phyloP scores from a whole-genome alignment of 2,113 vertebrate genomes.

The Neoarius graeffei region DNA sequence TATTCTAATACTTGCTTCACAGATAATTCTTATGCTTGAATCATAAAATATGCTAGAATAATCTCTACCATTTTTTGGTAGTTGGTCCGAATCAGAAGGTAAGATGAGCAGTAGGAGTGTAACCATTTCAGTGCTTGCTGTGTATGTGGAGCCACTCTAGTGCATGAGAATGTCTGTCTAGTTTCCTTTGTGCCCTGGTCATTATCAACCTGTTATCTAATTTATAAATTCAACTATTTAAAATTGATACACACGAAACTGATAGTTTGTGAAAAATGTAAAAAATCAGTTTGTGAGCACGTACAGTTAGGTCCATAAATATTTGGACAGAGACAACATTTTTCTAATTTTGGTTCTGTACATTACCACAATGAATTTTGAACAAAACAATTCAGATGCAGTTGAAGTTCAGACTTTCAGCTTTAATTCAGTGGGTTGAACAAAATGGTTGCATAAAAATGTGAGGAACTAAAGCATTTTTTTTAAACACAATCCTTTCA shows the following conservation, averaged over 20 bases:
- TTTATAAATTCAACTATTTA: slow-evolving; percentile 12
- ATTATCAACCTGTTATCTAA: slow-evolving; percentile 28
- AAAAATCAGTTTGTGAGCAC: slow-evolving; percentile 21
- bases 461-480: too few relatives aligned
- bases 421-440: too few relatives aligned
- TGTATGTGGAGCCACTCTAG: not conserved
- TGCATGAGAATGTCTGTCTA: slow-evolving; percentile 45
- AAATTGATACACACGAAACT: not conserved
- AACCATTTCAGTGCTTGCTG: slow-evolving; percentile 45
- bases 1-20: slow-evolving; percentile 54
- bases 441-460: too few relatives aligned
- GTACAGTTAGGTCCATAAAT: too few relatives aligned
- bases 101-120: slow-evolving; percentile 55
- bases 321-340: too few relatives aligned
- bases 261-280: not conserved
- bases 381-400: too few relatives aligned
- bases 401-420: too few relatives aligned
- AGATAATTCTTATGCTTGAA: slow-evolving; percentile 56
- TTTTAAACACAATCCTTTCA: too few relatives aligned
- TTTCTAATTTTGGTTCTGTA: too few relatives aligned
- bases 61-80: slow-evolving; percentile 57
- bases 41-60: slow-evolving; percentile 42
- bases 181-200: slow-evolving; percentile 7
- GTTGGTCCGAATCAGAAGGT: slow-evolving; percentile 59
- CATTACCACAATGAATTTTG: too few relatives aligned